These are phyloP conservation scores for Enteromius paludinosus DNA, from an alignment of 2,797 vertebrate genomes.

Conservation along the genomic window DNA sequence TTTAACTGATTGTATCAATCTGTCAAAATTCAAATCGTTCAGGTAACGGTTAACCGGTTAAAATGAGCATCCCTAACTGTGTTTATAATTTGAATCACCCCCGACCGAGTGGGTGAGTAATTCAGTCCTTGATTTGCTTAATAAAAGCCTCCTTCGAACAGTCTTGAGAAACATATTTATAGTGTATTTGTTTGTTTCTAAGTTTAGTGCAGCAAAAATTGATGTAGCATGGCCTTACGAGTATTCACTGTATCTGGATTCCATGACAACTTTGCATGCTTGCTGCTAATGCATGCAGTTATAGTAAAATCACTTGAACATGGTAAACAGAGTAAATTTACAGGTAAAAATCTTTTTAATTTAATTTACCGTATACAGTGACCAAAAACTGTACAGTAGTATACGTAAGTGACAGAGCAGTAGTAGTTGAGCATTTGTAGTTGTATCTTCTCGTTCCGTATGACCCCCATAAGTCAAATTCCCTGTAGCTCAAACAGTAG, in stretches of 20 bases:
- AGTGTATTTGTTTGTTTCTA: not conserved
- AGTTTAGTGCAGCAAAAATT: not conserved
- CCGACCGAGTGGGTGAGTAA: not conserved
- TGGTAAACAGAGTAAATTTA: not conserved
- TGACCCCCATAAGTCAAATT: constrained; percentile 23
- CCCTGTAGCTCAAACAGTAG: constrained; percentile 24
- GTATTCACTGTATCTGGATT: not conserved
- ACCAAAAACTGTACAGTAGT: not conserved
- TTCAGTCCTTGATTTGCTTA: not conserved
- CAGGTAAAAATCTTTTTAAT: not conserved
- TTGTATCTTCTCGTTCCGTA: not conserved
- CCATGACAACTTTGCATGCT: not conserved
- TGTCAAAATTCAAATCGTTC: no score
- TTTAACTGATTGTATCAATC: no score
- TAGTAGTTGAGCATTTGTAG: not conserved
- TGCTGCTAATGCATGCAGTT: not conserved
- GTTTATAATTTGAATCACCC: not conserved
- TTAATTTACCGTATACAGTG: not conserved
- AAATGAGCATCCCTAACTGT: no score
- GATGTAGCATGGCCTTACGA: not conserved
- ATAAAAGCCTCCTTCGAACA: not conserved
- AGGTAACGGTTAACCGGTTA: no score
- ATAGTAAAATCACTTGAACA: not conserved
- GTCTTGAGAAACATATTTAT: not conserved
- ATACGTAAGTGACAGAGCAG: not conserved